Evolutionary conservation across 2,113 vertebrate species (phyloP).

Genomic region (Atlantisia rogersi): DNA sequence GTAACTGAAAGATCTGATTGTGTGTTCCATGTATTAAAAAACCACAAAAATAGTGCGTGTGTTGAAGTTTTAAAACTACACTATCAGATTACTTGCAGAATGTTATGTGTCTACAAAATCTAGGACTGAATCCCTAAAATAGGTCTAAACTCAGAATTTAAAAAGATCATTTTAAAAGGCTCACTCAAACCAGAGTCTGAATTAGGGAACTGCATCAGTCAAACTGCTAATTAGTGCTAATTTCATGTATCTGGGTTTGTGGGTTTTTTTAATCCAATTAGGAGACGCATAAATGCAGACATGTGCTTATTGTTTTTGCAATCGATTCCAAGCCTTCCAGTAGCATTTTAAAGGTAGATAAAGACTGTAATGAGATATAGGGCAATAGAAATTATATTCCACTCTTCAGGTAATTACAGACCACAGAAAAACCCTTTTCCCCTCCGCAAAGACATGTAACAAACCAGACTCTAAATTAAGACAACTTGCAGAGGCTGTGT

Average conservation of each 20-base stretch:
- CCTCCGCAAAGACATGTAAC: not conserved
- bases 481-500: not conserved
- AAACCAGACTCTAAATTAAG: accelerated
- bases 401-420: not conserved
- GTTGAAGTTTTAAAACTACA: not conserved
- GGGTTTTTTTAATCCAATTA: not conserved
- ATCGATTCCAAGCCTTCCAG: not conserved
- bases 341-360: not conserved
- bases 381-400: not conserved
- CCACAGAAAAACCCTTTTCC: not conserved
- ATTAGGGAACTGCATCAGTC: not conserved
- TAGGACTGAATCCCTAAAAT: not conserved
- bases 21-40: not conserved
- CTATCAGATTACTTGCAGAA: not conserved
- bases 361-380: not conserved
- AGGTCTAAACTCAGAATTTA: not conserved
- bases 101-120: not conserved
- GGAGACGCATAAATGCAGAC: not conserved
- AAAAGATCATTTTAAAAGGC: not conserved
- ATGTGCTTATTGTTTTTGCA: not conserved
- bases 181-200: not conserved
- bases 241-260: not conserved
- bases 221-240: not conserved
- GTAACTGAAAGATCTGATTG: not conserved
- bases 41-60: too few relatives aligned